Conservation (phyloP, 2,888 invertebrate species). For the Danaus chrysippus region DNA sequence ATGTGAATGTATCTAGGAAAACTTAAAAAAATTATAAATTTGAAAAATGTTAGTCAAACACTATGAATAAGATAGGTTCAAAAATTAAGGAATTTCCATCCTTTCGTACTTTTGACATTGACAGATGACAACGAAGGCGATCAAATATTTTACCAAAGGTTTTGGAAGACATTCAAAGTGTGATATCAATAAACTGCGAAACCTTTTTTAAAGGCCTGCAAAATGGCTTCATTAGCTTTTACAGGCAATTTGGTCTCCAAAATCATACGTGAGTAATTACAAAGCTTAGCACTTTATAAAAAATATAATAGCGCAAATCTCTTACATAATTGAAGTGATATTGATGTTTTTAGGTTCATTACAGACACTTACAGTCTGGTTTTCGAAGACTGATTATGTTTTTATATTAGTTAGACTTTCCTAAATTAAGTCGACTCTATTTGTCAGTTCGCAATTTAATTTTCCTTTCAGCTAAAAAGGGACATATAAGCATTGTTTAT, state of each 20-base stretch:
- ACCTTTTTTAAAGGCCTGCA: slow-evolving; percentile 40
- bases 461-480: slow-evolving; percentile 51
- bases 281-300: slow-evolving; percentile 14
- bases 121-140: slow-evolving; percentile 6
- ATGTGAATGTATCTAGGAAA: too few species aligned
- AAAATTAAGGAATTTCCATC: too few species aligned
- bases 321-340: slow-evolving; percentile 60
- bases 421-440: too few species aligned
- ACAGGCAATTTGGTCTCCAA: slow-evolving; percentile 59
- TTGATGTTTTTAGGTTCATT: neutral
- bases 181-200: slow-evolving; percentile 8
- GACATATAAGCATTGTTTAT: slow-evolving; percentile 65
- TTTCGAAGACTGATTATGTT: too few species aligned
- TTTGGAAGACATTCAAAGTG: slow-evolving; percentile 8
- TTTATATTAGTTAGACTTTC: too few species aligned
- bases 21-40: too few species aligned
- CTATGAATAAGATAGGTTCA: too few species aligned
- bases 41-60: too few species aligned
- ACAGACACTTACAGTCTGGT: neutral
- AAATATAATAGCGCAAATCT: slow-evolving; percentile 30
- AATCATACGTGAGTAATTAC: slow-evolving; percentile 57
- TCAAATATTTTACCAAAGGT: slow-evolving; percentile 3
- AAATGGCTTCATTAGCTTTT: slow-evolving; percentile 68
- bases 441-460: too few species aligned
- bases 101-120: neutral